Evolutionary conservation across 2,113 vertebrate genomes (phyloP), one percentile per base, ranked within the genome.

Genomic region (Herpetotheres cachinnans): DNA sequence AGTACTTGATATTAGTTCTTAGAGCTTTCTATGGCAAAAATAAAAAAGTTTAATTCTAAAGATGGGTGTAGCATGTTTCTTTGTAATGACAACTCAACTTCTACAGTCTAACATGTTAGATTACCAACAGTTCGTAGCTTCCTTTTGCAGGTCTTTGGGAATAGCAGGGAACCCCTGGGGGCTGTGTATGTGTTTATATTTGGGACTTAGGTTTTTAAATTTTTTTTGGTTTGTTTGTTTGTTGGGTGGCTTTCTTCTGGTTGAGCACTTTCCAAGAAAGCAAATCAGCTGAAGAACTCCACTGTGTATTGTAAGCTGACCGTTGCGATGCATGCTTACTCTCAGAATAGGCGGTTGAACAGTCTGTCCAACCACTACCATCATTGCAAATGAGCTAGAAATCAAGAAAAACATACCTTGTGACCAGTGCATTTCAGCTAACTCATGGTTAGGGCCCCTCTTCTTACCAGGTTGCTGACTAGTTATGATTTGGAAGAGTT

Each of bases 1-100:
- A 66, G 94, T 96, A 97, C 69, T 91, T 98, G 96, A 93, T 97
- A 97, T 93, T 98, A 98, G 98, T 98, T 98, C 97, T 97, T 99
- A 98, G 98, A 98, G 98, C 97, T 98, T 98, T 98, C 97, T 98
- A 98, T 97, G 97, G 97, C 97, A 97, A 97, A 99, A 98, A 90
- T 76, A 93, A 90, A 98, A 98, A 97, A 54, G 49, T 97, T 97
- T 98, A 97, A 98, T 98, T 98, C 97, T 97, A 65, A 83, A 65
- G 61, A 81, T 56, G 77, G 6, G 13, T 59, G 86, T 78, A 72
- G 49, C 73, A 61, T 83, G 77, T 86, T 96, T 97, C 38, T 95
- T 95, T 96, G 93, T 67, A 47, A 88, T 81, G 46, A 29, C 44
- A 88, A 9, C 74, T 90, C 71, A 20, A 10, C 63, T 94, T 86